Conservation (phyloP, 2,888 invertebrate genomes). For the Lasioglossum zephyrum region DNA sequence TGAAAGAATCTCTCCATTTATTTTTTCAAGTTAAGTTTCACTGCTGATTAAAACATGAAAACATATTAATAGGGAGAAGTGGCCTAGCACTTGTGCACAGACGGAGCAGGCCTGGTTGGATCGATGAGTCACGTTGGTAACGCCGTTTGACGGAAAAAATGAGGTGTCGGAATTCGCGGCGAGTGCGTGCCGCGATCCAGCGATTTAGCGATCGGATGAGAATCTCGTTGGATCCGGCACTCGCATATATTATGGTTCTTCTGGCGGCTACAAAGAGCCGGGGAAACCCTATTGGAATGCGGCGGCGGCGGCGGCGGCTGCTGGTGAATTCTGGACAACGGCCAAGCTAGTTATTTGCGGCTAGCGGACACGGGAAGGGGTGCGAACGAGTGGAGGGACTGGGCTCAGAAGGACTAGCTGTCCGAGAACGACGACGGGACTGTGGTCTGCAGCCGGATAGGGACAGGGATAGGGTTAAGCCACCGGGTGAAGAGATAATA, state of each 20-base stretch:
- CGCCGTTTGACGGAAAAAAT: neutral
- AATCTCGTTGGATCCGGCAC: constrained; percentile 9
- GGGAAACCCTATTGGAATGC: constrained; percentile 68
- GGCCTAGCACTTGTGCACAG: neutral
- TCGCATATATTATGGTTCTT: constrained; percentile 47
- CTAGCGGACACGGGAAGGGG: constrained; percentile 53
- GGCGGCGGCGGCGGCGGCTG: constrained; percentile 30
- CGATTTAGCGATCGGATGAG: neutral
- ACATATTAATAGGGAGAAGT: too few relatives aligned
- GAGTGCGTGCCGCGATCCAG: neutral
- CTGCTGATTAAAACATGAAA: too few relatives aligned
- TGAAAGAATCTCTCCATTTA: too few relatives aligned
- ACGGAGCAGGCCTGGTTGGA: neutral
- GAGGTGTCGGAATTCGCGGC: too few relatives aligned
- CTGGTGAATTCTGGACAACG: constrained; percentile 71
- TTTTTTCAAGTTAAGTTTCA: too few relatives aligned
- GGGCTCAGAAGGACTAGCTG: constrained; percentile 28
- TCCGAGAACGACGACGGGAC: constrained; percentile 37
- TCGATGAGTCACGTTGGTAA: neutral
- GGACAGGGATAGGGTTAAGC: constrained; percentile 62
- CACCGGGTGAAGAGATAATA: constrained; percentile 67
- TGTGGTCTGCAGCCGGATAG: constrained; percentile 23
- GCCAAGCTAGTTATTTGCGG: constrained; percentile 75
- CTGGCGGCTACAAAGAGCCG: constrained; percentile 38
- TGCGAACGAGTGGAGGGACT: constrained; percentile 41